Conservation (phyloP, 2,888 invertebrate genomes). For the Thalpophila matura region DNA sequence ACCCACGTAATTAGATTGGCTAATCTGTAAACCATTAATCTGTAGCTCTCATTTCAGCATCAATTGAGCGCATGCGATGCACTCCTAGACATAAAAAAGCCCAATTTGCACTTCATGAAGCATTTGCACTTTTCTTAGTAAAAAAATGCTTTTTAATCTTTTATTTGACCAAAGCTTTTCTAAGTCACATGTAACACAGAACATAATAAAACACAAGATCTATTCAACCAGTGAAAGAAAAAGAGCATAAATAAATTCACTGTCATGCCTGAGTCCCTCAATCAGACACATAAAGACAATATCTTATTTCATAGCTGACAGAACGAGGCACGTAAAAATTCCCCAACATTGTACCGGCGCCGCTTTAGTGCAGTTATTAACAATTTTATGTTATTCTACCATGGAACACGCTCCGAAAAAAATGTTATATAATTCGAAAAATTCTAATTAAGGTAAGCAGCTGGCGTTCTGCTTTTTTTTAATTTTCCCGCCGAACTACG, state of each 20-base stretch:
- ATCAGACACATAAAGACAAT: slow-evolving; percentile 26
- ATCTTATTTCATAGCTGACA: slow-evolving; percentile 23
- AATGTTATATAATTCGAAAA: slow-evolving; percentile 85
- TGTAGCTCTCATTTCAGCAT: background rate
- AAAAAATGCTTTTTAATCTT: background rate
- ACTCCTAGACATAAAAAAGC: background rate
- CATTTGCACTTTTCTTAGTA: background rate
- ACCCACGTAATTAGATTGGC: slow-evolving; percentile 20
- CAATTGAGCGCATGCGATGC: background rate
- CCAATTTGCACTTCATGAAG: background rate
- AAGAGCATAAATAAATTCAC: slow-evolving; percentile 4
- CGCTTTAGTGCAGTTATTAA: slow-evolving; percentile 68
- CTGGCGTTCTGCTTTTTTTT: slow-evolving; percentile 84
- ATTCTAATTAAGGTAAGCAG: slow-evolving; percentile 88
- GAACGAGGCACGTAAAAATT: slow-evolving; percentile 44
- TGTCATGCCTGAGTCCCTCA: slow-evolving; percentile 6
- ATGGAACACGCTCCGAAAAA: slow-evolving; percentile 72
- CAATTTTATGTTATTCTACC: slow-evolving; percentile 67
- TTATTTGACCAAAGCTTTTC: background rate
- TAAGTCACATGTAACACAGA: slow-evolving; percentile 14
- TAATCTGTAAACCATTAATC: background rate
- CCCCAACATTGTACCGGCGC: slow-evolving; percentile 45
- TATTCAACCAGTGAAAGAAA: slow-evolving; percentile 5
- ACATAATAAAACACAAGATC: slow-evolving; percentile 5
- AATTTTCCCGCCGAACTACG: slow-evolving; percentile 85